Percentiles rank a stretch among this genome's conserved stretches.
Conservation (phyloP, 2,113 vertebrate species). For the Cyphomyrus plagiostoma region DNA sequence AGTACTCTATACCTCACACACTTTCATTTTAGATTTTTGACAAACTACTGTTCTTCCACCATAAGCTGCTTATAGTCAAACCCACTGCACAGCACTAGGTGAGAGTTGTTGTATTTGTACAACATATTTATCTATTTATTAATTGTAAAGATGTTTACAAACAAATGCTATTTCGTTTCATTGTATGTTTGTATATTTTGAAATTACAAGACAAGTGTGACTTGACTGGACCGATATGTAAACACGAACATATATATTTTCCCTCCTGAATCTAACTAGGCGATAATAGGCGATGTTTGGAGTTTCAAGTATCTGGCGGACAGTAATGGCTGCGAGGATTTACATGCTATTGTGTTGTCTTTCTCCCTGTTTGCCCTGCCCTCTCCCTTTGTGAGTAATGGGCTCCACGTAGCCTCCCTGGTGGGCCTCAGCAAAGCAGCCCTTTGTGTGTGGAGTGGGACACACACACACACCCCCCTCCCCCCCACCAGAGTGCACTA, state of each 20-base stretch:
- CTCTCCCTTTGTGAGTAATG: conserved; percentile 44
- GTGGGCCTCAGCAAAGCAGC: conserved; percentile 47
- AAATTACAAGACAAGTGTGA: background rate
- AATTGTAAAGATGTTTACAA: background rate
- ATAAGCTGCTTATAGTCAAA: background rate
- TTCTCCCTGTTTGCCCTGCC: conserved; percentile 34
- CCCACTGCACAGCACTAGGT: background rate
- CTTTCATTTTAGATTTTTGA: background rate
- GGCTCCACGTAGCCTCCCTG: conserved; percentile 47
- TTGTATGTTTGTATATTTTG: background rate
- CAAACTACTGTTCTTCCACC: no score
- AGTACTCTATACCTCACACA: background rate
- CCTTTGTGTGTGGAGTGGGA: conserved; percentile 51
- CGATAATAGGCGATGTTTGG: background rate
- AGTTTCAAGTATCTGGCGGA: conserved; percentile 21
- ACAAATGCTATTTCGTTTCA: background rate
- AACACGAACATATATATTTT: background rate
- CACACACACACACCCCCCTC: conserved; percentile 32
- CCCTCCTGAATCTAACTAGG: background rate
- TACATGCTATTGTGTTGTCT: conserved; percentile 3
- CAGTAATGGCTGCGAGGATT: background rate
- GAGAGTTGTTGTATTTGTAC: background rate
- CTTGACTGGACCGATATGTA: background rate
- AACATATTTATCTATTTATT: background rate
- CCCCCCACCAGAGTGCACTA: background rate